A percentile compares a stretch with the other conserved stretches of the same genome.
Evolutionary conservation across 2,797 vertebrate genomes (phyloP).

Genomic region (Sarcoramphus papa): DNA sequence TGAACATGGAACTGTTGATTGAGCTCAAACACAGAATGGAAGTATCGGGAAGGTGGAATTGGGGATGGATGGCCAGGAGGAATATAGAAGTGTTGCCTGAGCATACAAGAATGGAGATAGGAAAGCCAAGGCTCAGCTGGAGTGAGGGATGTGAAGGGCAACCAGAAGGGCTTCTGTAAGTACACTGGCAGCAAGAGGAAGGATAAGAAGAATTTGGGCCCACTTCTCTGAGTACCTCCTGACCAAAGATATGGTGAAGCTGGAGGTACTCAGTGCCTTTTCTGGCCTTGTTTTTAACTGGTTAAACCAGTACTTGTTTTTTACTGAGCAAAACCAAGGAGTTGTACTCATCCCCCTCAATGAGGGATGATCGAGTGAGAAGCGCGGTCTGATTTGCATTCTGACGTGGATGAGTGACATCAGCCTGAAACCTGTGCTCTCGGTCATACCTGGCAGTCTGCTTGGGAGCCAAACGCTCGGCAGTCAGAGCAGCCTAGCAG

Average conservation of each 20-base stretch:
- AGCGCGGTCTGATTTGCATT: constrained; percentile 16
- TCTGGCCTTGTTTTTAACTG: background rate
- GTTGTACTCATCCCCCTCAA: background rate
- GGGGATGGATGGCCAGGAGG: background rate
- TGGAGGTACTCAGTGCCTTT: background rate
- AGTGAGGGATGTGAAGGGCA: background rate
- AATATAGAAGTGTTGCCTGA: background rate
- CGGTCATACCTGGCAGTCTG: background rate
- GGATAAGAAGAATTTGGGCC: background rate
- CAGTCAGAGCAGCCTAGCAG: background rate
- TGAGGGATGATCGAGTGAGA: background rate
- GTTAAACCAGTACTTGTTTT: background rate
- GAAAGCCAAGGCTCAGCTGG: background rate
- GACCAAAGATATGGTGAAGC: background rate
- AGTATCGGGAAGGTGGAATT: background rate
- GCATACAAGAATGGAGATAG: background rate
- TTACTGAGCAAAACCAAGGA: background rate
- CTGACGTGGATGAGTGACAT: background rate
- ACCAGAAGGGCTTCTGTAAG: background rate
- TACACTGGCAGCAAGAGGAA: background rate
- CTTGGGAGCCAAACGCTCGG: background rate
- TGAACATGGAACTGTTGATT: background rate
- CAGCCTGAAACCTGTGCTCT: background rate
- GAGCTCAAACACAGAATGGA: background rate
- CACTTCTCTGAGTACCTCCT: background rate